These are phyloP conservation scores for Cephus nigrinus DNA, from an alignment of 2,888 invertebrate species.

Conservation along the genomic window DNA sequence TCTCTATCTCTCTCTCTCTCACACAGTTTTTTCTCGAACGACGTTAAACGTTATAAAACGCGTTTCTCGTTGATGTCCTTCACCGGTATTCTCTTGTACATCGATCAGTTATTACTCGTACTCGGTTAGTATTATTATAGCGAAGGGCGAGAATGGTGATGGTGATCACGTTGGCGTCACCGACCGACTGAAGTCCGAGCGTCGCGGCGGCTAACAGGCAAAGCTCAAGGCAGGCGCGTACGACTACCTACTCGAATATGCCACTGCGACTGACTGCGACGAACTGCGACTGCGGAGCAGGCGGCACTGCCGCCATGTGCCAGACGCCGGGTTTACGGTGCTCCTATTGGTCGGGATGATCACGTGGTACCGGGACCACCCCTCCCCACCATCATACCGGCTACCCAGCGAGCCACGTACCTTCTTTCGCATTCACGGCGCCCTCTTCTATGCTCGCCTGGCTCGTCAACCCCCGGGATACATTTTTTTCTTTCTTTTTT, in stretches of 20 bases:
- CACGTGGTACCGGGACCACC: conserved; percentile 48
- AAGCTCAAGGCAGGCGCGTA: conserved; percentile 65
- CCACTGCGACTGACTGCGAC: conserved; percentile 62
- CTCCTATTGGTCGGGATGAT: conserved; percentile 48
- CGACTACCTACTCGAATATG: conserved; percentile 60
- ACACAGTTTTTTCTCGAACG: neutral
- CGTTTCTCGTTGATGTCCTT: neutral
- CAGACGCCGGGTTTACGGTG: conserved; percentile 32
- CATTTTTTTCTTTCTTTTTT: neutral
- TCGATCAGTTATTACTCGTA: neutral
- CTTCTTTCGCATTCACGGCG: conserved; percentile 29
- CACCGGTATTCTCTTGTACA: neutral
- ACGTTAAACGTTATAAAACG: neutral
- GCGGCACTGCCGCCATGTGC: conserved; percentile 54
- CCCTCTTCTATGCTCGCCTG: conserved; percentile 21
- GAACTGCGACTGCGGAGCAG: conserved; percentile 60
- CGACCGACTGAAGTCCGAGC: conserved; percentile 62
- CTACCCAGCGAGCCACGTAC: conserved; percentile 7
- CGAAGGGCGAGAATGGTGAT: conserved; percentile 51
- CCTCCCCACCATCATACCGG: conserved; percentile 8
- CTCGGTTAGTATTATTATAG: conserved; percentile 48
- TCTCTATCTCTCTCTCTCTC: neutral
- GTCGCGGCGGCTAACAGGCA: conserved; percentile 53
- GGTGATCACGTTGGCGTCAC: conserved; percentile 45
- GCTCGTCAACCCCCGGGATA: conserved; percentile 7